Evolutionary conservation across 2,113 vertebrate genomes (phyloP).

Genomic region (Felis chaus): DNA sequence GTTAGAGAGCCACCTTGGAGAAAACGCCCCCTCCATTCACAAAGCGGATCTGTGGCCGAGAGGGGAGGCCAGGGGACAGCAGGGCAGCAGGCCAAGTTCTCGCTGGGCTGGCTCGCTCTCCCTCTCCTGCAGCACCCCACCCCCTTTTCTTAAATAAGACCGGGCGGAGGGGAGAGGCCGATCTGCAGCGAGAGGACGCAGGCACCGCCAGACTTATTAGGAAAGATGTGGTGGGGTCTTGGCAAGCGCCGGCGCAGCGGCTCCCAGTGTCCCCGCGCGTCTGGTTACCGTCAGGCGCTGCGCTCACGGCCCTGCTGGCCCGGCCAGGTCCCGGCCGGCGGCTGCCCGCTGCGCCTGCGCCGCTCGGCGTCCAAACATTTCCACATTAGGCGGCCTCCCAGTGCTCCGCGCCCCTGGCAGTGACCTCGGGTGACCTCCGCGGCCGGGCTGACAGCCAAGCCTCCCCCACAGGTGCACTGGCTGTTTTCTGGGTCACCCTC

Average conservation of each 20-base stretch:
- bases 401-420: not conserved
- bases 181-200: not conserved
- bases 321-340: slow-evolving; percentile 71
- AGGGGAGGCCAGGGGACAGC: not conserved
- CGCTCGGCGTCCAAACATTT: slow-evolving; percentile 81
- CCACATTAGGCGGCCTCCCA: slow-evolving; percentile 82
- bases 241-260: slow-evolving; percentile 58
- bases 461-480: slow-evolving; percentile 2
- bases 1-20: not conserved
- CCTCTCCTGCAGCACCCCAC: not conserved
- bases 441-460: not conserved
- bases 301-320: slow-evolving; percentile 64
- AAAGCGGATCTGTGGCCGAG: not conserved
- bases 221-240: slow-evolving; percentile 80
- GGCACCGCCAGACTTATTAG: slow-evolving; percentile 81
- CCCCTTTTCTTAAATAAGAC: not conserved
- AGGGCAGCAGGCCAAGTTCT: not conserved
- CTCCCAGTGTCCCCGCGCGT: slow-evolving; percentile 38
- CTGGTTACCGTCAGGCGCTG: slow-evolving; percentile 82
- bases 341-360: slow-evolving; percentile 63
- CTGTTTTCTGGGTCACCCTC: slow-evolving; percentile 56
- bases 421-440: slow-evolving; percentile 56
- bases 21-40: not conserved
- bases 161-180: not conserved
- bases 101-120: not conserved